phyloP scores from a whole-genome alignment of 1,140 invertebrate genomes.

The Lethrus apterus region DNA sequence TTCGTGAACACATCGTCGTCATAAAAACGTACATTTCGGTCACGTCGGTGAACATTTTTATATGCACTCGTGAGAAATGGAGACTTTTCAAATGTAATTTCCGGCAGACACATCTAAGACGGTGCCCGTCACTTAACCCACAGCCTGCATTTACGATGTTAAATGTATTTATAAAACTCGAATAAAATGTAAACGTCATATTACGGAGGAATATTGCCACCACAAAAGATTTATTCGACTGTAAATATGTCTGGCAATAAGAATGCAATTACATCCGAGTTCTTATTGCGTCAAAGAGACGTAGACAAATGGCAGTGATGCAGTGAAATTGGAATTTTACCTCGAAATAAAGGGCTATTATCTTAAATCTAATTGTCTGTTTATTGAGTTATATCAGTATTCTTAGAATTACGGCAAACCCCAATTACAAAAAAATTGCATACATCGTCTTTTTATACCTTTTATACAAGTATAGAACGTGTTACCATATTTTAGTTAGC shows the following conservation, averaged over 20 bases:
- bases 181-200: conserved; percentile 10
- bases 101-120: neutral
- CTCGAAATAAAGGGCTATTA: neutral
- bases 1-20: too few relatives aligned
- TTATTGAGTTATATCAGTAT: too few relatives aligned
- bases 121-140: conserved; percentile 1
- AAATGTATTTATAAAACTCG: neutral
- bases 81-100: conserved; percentile 7
- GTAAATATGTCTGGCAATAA: conserved; percentile 16
- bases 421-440: too few relatives aligned
- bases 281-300: conserved; percentile 16
- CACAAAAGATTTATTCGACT: conserved; percentile 16
- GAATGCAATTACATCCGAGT: conserved; percentile 18
- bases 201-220: conserved; percentile 8
- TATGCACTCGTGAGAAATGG: too few relatives aligned
- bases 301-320: conserved; percentile 11
- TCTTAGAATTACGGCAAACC: too few relatives aligned
- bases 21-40: too few relatives aligned
- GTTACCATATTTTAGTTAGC: too few relatives aligned
- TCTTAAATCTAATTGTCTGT: too few relatives aligned
- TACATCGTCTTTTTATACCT: too few relatives aligned
- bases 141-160: neutral
- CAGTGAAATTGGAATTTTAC: conserved; percentile 15
- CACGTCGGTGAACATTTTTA: too few relatives aligned
- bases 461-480: too few relatives aligned